These are phyloP conservation scores for Bos javanicus DNA, from an alignment of 2,113 vertebrate species.

Conservation along the genomic window DNA sequence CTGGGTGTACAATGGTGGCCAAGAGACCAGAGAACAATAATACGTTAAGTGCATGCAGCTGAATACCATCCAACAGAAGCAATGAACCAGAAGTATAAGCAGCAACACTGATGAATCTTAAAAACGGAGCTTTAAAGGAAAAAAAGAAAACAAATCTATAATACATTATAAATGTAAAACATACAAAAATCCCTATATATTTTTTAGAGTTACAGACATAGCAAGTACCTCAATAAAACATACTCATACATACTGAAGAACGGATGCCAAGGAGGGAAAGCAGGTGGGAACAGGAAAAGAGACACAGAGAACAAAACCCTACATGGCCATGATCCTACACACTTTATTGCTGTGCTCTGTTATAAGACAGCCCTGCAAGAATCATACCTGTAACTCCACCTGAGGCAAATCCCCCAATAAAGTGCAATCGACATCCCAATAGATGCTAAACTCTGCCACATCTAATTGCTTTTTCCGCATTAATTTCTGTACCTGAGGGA, in stretches of 20 bases:
- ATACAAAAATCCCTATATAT: not conserved
- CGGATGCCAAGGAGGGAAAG: not conserved
- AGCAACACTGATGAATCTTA: not conserved
- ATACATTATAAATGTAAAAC: not conserved
- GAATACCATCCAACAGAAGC: not conserved
- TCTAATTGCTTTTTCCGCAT: slow-evolving; percentile 94
- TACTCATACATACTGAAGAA: not conserved
- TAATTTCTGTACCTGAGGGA: slow-evolving; percentile 87
- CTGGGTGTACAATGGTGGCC: not conserved
- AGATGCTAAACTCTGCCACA: slow-evolving; percentile 93
- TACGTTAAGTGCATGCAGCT: accelerated
- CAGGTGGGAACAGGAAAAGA: not conserved
- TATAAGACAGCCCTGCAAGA: not conserved
- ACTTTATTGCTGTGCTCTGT: accelerated
- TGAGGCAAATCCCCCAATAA: slow-evolving; percentile 91
- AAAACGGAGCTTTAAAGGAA: not conserved
- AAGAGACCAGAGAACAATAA: not conserved
- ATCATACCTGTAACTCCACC: slow-evolving; percentile 89
- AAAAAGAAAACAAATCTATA: not conserved
- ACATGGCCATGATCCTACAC: accelerated
- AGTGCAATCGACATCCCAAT: slow-evolving; percentile 92
- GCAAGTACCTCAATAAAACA: not conserved
- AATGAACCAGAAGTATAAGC: not conserved
- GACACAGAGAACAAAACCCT: not conserved
- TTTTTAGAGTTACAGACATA: not conserved